phyloP scores from a whole-genome alignment of 2,888 invertebrate species.

The Synanthedon formicaeformis region DNA sequence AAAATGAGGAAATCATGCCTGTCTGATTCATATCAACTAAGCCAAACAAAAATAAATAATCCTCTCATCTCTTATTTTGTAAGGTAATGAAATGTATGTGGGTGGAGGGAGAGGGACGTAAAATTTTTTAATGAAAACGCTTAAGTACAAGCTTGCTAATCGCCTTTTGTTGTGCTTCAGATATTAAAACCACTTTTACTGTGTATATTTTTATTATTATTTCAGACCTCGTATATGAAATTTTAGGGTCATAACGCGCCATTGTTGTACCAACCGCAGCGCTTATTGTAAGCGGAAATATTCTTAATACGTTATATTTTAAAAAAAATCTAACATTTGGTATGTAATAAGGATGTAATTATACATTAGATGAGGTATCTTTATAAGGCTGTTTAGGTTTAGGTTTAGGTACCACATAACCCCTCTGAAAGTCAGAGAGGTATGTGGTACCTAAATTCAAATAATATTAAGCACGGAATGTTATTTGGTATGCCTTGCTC shows the following conservation, averaged over 20 bases:
- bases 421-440: too few relatives aligned
- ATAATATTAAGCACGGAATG: too few relatives aligned
- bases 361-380: too few relatives aligned
- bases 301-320: too few relatives aligned
- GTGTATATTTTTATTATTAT: background rate
- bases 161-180: conserved; percentile 19
- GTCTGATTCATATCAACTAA: too few relatives aligned
- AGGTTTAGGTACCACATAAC: too few relatives aligned
- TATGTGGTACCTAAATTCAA: too few relatives aligned
- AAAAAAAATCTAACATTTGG: too few relatives aligned
- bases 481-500: too few relatives aligned
- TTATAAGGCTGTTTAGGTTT: too few relatives aligned
- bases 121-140: conserved; percentile 28
- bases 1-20: conserved; percentile 3
- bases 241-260: background rate
- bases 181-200: background rate
- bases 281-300: background rate
- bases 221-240: background rate
- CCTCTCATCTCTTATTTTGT: conserved; percentile 36
- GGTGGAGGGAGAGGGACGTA: conserved; percentile 21
- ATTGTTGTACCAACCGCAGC: background rate
- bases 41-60: conserved; percentile 26
- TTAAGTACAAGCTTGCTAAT: conserved; percentile 19
- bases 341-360: too few relatives aligned
- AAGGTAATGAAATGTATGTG: conserved; percentile 34